phyloP scores from a whole-genome alignment of 2,888 invertebrate species.

The Nowickia ferox region DNA sequence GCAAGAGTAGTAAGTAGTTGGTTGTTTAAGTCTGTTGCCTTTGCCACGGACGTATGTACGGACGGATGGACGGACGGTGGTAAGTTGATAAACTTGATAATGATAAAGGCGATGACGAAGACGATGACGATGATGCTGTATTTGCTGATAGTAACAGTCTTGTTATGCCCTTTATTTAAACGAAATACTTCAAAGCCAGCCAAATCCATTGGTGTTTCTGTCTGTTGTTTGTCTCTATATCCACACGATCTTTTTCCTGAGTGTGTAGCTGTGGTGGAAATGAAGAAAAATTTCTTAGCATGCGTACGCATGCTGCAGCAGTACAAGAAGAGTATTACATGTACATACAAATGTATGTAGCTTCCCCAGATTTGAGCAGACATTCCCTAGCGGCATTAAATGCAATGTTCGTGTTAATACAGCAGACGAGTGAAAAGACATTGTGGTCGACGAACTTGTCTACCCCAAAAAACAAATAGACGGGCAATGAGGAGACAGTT shows the following conservation, averaged over 20 bases:
- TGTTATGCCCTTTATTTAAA: conserved; percentile 55
- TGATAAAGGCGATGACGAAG: neutral
- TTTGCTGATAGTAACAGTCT: conserved; percentile 39
- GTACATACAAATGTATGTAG: neutral
- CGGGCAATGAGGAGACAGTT: conserved; percentile 20
- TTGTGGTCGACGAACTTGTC: conserved; percentile 46
- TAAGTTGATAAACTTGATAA: conserved; percentile 29
- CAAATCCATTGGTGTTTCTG: conserved; percentile 5
- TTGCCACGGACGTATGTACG: neutral
- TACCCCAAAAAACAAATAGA: conserved; percentile 32
- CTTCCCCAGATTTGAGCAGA: conserved; percentile 60
- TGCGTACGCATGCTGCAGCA: conserved; percentile 39
- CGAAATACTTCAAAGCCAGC: conserved; percentile 25
- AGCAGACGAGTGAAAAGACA: conserved; percentile 54
- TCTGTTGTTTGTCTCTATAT: neutral
- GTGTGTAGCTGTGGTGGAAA: conserved; percentile 34
- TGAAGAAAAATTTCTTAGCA: conserved; percentile 59
- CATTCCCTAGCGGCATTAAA: conserved; percentile 69
- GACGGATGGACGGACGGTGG: neutral
- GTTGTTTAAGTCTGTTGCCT: neutral
- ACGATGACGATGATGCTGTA: conserved; percentile 5
- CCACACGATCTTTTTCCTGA: conserved; percentile 35
- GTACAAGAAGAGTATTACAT: conserved; percentile 16
- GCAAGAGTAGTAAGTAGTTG: neutral
- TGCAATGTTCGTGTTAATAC: conserved; percentile 63